phyloP scores from a whole-genome alignment of 2,888 invertebrate genomes.

The Strigamia maritima region DNA sequence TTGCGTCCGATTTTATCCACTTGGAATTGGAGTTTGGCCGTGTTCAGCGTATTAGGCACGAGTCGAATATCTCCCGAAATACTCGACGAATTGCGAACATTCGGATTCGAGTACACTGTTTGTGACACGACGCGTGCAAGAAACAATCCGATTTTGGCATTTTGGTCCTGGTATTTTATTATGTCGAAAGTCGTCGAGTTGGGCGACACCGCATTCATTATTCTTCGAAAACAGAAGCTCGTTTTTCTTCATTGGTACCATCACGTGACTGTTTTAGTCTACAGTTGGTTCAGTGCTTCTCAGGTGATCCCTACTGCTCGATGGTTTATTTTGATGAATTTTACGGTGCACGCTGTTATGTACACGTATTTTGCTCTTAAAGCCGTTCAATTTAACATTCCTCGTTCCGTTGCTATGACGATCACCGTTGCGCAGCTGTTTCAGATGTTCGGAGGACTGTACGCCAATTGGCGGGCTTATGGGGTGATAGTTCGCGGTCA shows the following conservation, averaged over 20 bases:
- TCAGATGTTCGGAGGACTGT: slow-evolving; percentile 91
- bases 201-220: slow-evolving; percentile 89
- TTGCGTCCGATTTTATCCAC: slow-evolving; percentile 78
- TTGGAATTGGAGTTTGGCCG: slow-evolving; percentile 94
- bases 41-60: slow-evolving; percentile 88
- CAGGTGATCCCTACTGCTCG: slow-evolving; percentile 60
- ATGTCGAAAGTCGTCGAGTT: slow-evolving; percentile 94
- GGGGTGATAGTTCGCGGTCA: slow-evolving; percentile 60
- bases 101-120: slow-evolving; percentile 91
- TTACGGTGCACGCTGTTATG: slow-evolving; percentile 89
- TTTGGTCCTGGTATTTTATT: slow-evolving; percentile 97
- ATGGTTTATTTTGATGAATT: slow-evolving; percentile 94
- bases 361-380: slow-evolving; percentile 84
- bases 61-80: slow-evolving; percentile 87
- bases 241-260: slow-evolving; percentile 86
- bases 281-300: too few relatives aligned
- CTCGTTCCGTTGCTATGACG: slow-evolving; percentile 72
- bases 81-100: slow-evolving; percentile 77
- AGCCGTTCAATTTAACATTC: slow-evolving; percentile 80
- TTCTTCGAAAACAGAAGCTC: slow-evolving; percentile 82
- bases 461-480: slow-evolving; percentile 83
- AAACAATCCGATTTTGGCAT: slow-evolving; percentile 86
- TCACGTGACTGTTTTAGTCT: slow-evolving; percentile 53
- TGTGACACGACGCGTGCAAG: slow-evolving; percentile 92
- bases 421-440: slow-evolving; percentile 85